Conservation (phyloP, 64 coral and sea anemone species). For the Trachythela sp. region DNA sequence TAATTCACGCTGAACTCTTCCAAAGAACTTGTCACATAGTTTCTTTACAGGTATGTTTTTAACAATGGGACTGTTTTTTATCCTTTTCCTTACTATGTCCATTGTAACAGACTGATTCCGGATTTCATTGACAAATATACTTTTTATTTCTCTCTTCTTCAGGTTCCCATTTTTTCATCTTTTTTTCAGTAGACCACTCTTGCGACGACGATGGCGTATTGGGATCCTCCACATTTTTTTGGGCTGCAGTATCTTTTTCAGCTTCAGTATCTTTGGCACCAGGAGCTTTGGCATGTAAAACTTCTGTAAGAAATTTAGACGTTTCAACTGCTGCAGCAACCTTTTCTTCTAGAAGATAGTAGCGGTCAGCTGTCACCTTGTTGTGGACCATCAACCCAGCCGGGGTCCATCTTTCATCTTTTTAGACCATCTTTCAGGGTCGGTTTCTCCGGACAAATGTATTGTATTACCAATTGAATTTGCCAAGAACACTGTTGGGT, state of each 20-base stretch:
- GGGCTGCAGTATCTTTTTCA: not conserved
- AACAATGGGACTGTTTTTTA: conserved; percentile 9
- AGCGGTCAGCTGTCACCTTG: conserved; percentile 39
- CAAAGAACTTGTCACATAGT: conserved; percentile 30
- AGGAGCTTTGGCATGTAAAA: not conserved
- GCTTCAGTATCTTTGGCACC: not conserved
- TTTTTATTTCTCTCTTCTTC: conserved; percentile 26
- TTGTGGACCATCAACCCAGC: conserved; percentile 60
- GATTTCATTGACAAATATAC: conserved; percentile 37
- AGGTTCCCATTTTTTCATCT: conserved; percentile 21
- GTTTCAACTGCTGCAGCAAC: conserved; percentile 40
- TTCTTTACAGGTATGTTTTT: not conserved
- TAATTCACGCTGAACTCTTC: not conserved
- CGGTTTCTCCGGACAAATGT: not conserved
- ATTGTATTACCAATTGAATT: not conserved
- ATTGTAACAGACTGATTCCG: conserved; percentile 29
- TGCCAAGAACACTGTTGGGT: not conserved
- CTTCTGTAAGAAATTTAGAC: not conserved
- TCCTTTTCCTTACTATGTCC: conserved; percentile 37
- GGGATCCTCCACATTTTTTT: not conserved
- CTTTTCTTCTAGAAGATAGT: conserved; percentile 54
- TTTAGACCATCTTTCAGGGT: not conserved
- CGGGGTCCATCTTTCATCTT: conserved; percentile 22
- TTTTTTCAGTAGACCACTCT: not conserved
- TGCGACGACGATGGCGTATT: not conserved